Conservation (phyloP, 2,797 vertebrate genomes). For the Periparus ater region DNA sequence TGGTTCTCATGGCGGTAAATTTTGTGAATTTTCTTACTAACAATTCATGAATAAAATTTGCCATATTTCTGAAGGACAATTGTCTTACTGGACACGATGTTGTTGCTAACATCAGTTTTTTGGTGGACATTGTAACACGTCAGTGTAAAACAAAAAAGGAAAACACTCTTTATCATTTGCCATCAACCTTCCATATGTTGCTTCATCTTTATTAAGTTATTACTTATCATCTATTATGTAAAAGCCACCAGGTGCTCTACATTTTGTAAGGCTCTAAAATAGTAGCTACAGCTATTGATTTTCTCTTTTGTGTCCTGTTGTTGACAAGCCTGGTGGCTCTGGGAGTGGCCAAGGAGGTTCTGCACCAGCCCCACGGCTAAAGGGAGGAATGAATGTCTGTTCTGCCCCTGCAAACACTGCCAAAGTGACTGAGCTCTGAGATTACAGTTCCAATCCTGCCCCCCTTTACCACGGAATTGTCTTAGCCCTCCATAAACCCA, state of each 20-base stretch:
- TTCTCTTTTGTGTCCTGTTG: neutral
- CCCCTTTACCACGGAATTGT: neutral
- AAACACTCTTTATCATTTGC: neutral
- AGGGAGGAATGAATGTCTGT: neutral
- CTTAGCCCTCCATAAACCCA: neutral
- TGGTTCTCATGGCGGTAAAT: neutral
- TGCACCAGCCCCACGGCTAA: rapidly evolving
- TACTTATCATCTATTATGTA: neutral
- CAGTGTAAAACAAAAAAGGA: neutral
- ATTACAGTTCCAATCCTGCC: neutral
- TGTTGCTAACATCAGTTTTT: neutral
- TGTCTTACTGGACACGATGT: neutral
- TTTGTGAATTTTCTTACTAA: neutral
- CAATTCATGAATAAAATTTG: neutral
- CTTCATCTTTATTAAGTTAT: neutral
- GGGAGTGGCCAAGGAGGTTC: neutral
- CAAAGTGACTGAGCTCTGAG: neutral
- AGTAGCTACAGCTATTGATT: neutral
- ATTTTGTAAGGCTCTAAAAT: neutral
- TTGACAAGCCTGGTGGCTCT: neutral
- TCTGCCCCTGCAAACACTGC: neutral
- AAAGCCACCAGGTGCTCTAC: neutral
- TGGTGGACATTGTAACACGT: neutral
- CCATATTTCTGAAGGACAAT: neutral
- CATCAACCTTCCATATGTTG: neutral